Base-by-base conservation (phyloP, 2,888 invertebrate genomes). In the Stenodema calcarata region DNA sequence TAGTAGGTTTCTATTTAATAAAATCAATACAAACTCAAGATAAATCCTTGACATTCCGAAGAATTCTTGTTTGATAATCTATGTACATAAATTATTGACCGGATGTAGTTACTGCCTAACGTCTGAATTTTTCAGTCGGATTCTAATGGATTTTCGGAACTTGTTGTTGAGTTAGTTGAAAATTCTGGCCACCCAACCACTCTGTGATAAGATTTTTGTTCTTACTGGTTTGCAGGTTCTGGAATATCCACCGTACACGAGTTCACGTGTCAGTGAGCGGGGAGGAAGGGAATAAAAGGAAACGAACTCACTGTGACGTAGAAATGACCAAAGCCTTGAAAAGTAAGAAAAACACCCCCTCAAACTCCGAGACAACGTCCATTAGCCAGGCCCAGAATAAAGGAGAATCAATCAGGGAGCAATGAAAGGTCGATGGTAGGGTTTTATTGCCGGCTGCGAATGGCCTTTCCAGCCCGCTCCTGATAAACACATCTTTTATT, bases 401-500 rank as follows among this genome's bases (percentile, higher is more conserved):
- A 84, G 44, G 84, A 18, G 54, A 84, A 84, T 84, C 84, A 84
- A 84, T 84, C 84, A 75, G 76, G 28, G 84, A 75, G 84, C 84
- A 84, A 84, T 84, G 73, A 84, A 84, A 73, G 75, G 73, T 73
- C 42, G 73, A 84, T 70, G 84, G 75, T 75, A 75, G 69, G 41
- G 84, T 84, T 84, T 84, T 84, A 84, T 44, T 18, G 47, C 84
- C 73, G 42, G 30, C 47, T 14, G 81, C 30, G n/a, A 81, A 81
- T 81, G 81, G 82, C 69, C 82, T 30, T 82, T 41, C 42, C 44
- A 18, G 83, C 62, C 82, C 82, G 23, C 69, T 69, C 75, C 50
- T 75, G 84, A 84, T 84, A 84, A 81, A 81, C 81, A 84, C 84
- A 73, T 73, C 84, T 84, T 84, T 84, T 84, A 84, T 84, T 84